Base-by-base conservation (phyloP, 2,888 invertebrate genomes). In the Lumbricus terrestris region DNA sequence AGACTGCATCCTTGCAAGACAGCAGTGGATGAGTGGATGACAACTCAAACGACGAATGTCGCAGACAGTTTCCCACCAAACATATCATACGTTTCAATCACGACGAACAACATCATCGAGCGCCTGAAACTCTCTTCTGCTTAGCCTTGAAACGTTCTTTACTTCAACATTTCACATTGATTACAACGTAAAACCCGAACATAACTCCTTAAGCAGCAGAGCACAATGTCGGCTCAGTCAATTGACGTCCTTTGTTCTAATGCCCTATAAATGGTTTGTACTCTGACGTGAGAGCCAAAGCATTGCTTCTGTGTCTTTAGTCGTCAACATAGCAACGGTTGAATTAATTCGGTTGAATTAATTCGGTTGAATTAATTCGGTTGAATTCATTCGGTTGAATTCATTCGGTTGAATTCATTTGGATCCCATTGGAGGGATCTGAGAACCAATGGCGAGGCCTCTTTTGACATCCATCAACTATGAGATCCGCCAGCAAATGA, bases 1-100 rank as follows among this genome's bases (percentile, higher is more conserved):
- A 35, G 85, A 85, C 85, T 85, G 85, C 85, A 85, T 85, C 85
- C 34, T 85, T 85, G 85, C n/a, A n/a, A n/a, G 35, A 69, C n/a
- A 69, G 69, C 69, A 69, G n/a, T n/a, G 69, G 29, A 69, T n/a
- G 13, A 29, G n/a, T n/a, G n/a, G 29, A 29, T n/a, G n/a, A n/a
- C 69, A 69, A 15, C 69, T 69, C 69, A 69, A 6, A 69, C 4
- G 29, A 69, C 29, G n/a, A 69, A 69, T 69, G 69, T 69, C 11
- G 29, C 69, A 69, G n/a, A 69, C 13, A n/a, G 8, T 69, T 69
- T 69, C 69, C 47, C 4, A 69, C 69, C 69, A 69, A 69, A 69
- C 69, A 69, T n/a, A 69, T 69, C 69, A 69, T n/a, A 69, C 2
- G n/a, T n/a, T 69, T 11, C 0, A 3, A 16, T 69, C 69, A 29